phyloP scores from a whole-genome alignment of 1,140 invertebrate species.

The Parapsyche elsis region DNA sequence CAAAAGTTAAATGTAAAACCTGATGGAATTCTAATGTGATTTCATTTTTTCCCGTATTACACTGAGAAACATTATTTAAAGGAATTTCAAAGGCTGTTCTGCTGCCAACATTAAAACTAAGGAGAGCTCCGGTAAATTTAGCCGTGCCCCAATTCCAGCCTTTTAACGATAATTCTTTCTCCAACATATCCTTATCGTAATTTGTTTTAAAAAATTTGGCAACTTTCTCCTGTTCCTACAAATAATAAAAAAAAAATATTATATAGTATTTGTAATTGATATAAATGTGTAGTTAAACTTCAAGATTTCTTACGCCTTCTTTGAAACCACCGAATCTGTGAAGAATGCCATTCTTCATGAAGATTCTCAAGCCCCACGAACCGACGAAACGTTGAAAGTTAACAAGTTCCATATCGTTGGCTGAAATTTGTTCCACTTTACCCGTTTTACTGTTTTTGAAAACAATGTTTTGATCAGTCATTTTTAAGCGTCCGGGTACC shows the following conservation, averaged over 20 bases:
- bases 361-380: conserved; percentile 88
- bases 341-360: conserved; percentile 90
- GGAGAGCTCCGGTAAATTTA: conserved; percentile 90
- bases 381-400: conserved; percentile 94
- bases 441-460: conserved; percentile 98
- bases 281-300: background rate
- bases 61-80: conserved; percentile 94
- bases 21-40: conserved; percentile 98
- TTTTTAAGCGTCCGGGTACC: conserved; percentile 88
- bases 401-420: conserved; percentile 88
- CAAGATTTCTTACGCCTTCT: conserved; percentile 77
- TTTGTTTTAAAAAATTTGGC: conserved; percentile 87
- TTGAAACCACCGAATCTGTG: conserved; percentile 95
- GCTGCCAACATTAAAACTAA: conserved; percentile 93
- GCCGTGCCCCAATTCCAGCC: conserved; percentile 99
- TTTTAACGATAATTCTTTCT: conserved; percentile 93
- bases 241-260: conserved; percentile 50
- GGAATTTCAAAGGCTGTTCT: conserved; percentile 97
- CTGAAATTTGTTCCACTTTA: conserved; percentile 91
- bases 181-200: conserved; percentile 87
- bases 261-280: conserved; percentile 1
- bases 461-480: conserved; percentile 90
- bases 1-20: conserved; percentile 62
- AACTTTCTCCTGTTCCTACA: conserved; percentile 85
- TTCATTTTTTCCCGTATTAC: conserved; percentile 98